Base-by-base conservation (phyloP, 2,797 vertebrate species). In the Manis javanica region DNA sequence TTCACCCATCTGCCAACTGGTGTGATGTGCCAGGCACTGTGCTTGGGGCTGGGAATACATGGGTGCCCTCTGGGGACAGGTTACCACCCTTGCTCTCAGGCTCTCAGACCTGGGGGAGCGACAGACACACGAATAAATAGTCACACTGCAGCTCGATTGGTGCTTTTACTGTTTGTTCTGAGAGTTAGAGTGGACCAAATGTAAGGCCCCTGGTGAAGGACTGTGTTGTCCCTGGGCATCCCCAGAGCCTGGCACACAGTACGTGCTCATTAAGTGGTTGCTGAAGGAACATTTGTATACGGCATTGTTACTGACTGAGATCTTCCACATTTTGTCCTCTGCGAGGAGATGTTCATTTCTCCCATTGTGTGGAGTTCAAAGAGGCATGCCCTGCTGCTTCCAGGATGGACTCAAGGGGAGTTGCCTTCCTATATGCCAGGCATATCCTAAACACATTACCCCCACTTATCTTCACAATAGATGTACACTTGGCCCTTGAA, bases 81-180 rank as follows among this genome's bases (percentile, higher is more conserved):
- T 16, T n/a, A n/a, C 64, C 0, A 0, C 66, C 34, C 34, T 55
- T 68, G 49, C 23, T 46, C 11, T 46, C 19, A 3, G 63, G 15
- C 3, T 71, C 63, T 21, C 49, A 61, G 72, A 42, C 10, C 34
- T 55, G 29, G 42, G 55, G 42, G 63, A 61, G 46, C n/a, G 29
- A 29, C 59, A 83, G 55, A 51, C 6, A 7, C 7, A 23, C 7
- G 49, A 29, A n/a, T 37, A 12, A 34, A 42, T 11, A 72, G 79
- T 72, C 68, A 42, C 53, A 4, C 21, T 42, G 55, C 23, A 77
- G 55, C 82, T 51, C 24, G 4, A 5, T 9, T 3, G 6, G 57
- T 1, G 4, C 39, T 31, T 12, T 29, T 0, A 13, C 18, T 9
- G 0, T 49, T 42, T 2, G n/a, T 3, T 7, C 39, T 8, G 19